Percentiles rank a stretch among this genome's conserved stretches.
phyloP scores from a whole-genome alignment of 2,888 invertebrate genomes.

The Chrysodeixis includens region DNA sequence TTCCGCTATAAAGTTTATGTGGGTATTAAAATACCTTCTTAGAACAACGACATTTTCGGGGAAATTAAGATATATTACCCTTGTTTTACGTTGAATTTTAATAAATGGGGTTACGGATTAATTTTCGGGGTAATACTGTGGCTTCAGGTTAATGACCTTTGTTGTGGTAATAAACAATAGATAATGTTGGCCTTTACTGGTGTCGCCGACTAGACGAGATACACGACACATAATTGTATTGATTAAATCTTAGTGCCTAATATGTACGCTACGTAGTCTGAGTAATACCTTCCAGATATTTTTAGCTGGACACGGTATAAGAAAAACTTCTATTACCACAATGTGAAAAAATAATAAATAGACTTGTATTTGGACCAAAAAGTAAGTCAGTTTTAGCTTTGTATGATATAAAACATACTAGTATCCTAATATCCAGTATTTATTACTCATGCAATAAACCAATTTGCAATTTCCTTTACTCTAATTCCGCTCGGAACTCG shows the following conservation, averaged over 20 bases:
- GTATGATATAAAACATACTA: no score
- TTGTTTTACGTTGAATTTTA: not conserved
- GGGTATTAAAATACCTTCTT: conserved; percentile 3
- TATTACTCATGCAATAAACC: not conserved
- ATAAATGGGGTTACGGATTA: not conserved
- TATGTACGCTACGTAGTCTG: not conserved
- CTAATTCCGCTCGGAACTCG: not conserved
- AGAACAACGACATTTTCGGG: not conserved
- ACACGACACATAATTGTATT: not conserved
- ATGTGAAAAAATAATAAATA: no score
- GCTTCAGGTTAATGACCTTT: not conserved
- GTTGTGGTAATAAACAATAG: not conserved
- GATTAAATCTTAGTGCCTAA: not conserved
- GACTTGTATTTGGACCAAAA: no score
- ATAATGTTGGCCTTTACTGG: not conserved
- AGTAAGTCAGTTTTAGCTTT: no score
- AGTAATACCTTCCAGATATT: no score
- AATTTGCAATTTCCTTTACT: not conserved
- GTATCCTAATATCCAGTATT: no score
- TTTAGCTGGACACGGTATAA: no score
- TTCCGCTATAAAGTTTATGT: conserved; percentile 6
- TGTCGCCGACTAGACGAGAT: not conserved
- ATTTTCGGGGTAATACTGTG: not conserved
- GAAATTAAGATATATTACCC: conserved; percentile 1
- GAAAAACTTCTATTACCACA: no score